Conservation (phyloP, 1,140 invertebrate species). For the Drosophila miranda region DNA sequence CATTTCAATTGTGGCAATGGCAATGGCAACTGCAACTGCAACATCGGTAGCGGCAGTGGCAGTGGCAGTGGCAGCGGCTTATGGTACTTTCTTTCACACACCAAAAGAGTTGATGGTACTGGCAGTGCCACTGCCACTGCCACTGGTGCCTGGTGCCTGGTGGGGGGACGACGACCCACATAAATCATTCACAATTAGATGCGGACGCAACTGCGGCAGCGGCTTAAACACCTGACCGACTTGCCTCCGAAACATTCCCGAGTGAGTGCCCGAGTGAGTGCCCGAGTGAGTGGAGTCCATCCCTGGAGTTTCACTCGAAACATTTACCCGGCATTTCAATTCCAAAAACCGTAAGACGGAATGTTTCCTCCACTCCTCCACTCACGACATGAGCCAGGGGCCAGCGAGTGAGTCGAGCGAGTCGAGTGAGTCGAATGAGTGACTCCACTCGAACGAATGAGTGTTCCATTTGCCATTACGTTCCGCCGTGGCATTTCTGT, state of each 20-base stretch:
- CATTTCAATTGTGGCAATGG: conserved; percentile 60
- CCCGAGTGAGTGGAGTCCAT: background rate
- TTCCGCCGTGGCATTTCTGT: conserved; percentile 18
- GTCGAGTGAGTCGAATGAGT: background rate
- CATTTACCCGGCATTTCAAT: too few species aligned
- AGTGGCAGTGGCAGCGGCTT: conserved; percentile 33
- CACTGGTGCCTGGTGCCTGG: conserved; percentile 50
- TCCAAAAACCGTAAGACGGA: too few species aligned
- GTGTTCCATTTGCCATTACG: conserved; percentile 35
- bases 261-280: background rate
- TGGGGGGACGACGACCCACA: conserved; percentile 67
- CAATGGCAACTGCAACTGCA: conserved; percentile 37
- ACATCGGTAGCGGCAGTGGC: too few species aligned
- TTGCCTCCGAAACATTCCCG: conserved; percentile 29
- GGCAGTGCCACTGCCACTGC: conserved; percentile 11
- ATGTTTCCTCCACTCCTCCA: too few species aligned
- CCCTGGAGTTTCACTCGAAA: background rate
- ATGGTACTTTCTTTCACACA: conserved; percentile 38
- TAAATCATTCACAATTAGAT: conserved; percentile 80
- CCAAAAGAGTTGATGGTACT: conserved; percentile 21
- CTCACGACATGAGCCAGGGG: too few species aligned
- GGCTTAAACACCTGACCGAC: conserved; percentile 51
- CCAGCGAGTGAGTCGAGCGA: background rate
- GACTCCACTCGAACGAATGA: background rate
- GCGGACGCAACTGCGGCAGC: conserved; percentile 61